Evolutionary conservation across 2,113 vertebrate genomes (phyloP).

Genomic region (Cyprinodon tularosa): DNA sequence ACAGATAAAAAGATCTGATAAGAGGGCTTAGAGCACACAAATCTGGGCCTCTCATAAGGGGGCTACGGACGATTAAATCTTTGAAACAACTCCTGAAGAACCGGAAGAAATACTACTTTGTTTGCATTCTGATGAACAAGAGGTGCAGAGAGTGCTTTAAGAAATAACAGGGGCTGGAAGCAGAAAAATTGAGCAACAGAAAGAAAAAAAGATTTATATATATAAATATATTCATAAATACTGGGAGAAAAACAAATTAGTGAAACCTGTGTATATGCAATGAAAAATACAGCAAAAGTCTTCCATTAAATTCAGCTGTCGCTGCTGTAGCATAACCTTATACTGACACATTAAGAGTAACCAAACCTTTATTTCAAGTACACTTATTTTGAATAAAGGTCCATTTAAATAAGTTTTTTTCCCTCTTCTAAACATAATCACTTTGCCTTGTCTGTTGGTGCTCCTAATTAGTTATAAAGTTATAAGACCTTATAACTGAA

Average conservation of each 20-base stretch:
- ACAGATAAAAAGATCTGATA: slow-evolving; percentile 17
- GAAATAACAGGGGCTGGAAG: slow-evolving; percentile 12
- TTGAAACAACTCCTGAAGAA: not conserved
- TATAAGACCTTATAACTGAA: no score
- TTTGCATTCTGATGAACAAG: not conserved
- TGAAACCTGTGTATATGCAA: not conserved
- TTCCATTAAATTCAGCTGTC: not conserved
- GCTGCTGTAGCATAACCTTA: not conserved
- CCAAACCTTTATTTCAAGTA: no score
- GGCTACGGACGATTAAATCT: not conserved
- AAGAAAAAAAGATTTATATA: slow-evolving; percentile 12
- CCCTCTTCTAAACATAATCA: no score
- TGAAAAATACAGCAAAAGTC: not conserved
- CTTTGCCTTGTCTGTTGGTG: no score
- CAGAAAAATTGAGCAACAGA: slow-evolving; percentile 51
- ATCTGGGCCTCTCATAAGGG: slow-evolving; percentile 24
- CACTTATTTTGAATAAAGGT: no score
- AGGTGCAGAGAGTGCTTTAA: slow-evolving; percentile 30
- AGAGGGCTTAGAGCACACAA: slow-evolving; percentile 12
- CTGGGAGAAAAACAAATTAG: not conserved
- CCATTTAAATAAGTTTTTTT: no score
- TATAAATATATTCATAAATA: not conserved
- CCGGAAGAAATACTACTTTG: not conserved
- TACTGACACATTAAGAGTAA: not conserved
- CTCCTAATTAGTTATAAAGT: no score